Base-by-base conservation (phyloP, 1,140 invertebrate genomes). In the Megathymus violae region DNA sequence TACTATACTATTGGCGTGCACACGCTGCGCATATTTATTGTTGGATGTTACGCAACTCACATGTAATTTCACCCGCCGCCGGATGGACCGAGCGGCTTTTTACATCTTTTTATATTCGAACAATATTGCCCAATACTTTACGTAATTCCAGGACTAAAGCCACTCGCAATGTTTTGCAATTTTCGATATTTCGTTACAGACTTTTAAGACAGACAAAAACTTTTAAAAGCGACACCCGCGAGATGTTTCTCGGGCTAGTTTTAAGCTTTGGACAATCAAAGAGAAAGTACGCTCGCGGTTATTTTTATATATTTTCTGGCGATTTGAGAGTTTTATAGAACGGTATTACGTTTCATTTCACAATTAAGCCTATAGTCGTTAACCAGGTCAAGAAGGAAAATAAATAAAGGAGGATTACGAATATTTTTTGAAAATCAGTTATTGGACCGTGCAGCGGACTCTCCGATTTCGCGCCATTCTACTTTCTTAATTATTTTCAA, bases 111-210 rank as follows among this genome's bases (percentile, higher is more conserved):
- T 84, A 81, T 71, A 81, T 83, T 85, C 82, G 80, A 78, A 77
- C 72, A 80, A 79, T 80, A 36, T 89, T 89, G 77, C 78, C 74
- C 79, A 89, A 88, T 68, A 31, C 6, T 41, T 88, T 89, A 84
- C 79, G 79, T 78, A 88, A 89, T n/a, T 80, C 56, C 76, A 86
- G 86, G 86, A 89, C 80, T 82, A 83, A 78, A 74, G 67, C 75
- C 67, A 67, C 67, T 70, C 75, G n/a, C 71, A 75, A 71, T 50
- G 69, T 89, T 86, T 87, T 85, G 83, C 81, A 88, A 88, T n/a
- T 86, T 76, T 78, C 63, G 71, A 76, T 82, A 77, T 78, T 77
- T 79, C 72, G 69, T 72, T 77, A 80, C 66, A 64, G 67, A 74
- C 58, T 70, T 41, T 72, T 69, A 60, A 68, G 72, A 77, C 52